Conservation (phyloP, 92 coral and sea anemone genomes). For the Paramuricea clavata region DNA sequence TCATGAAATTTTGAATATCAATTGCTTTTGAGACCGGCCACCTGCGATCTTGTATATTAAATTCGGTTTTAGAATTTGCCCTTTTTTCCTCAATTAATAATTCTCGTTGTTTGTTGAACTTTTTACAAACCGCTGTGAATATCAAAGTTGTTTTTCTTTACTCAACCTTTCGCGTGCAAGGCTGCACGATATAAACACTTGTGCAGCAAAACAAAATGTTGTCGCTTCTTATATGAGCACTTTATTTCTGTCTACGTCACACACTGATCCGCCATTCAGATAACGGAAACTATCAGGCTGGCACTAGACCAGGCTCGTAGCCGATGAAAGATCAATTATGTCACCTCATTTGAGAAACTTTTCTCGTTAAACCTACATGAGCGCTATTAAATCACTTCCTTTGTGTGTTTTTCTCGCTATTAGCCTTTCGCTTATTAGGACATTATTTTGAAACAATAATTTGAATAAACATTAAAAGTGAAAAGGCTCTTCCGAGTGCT, state of each 20-base stretch:
- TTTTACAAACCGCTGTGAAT: neutral
- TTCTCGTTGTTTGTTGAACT: neutral
- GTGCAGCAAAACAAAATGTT: neutral
- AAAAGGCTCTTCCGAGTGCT: neutral
- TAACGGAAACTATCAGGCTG: neutral
- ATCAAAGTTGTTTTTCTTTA: neutral
- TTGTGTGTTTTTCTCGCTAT: neutral
- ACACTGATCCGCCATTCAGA: neutral
- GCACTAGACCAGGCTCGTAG: neutral
- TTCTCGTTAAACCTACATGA: neutral
- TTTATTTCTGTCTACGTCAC: neutral
- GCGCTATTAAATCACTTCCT: neutral
- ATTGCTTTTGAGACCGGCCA: neutral
- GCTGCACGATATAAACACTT: neutral
- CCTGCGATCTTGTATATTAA: neutral
- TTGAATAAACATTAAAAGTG: neutral
- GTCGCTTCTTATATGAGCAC: neutral
- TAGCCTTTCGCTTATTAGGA: neutral
- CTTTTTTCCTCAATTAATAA: neutral
- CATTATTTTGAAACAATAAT: no score
- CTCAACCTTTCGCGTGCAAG: neutral
- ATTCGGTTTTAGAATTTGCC: neutral
- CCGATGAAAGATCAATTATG: neutral
- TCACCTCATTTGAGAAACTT: neutral
- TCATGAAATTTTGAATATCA: neutral